Base-by-base conservation (phyloP, 2,888 invertebrate species). In the Netelia melanura region DNA sequence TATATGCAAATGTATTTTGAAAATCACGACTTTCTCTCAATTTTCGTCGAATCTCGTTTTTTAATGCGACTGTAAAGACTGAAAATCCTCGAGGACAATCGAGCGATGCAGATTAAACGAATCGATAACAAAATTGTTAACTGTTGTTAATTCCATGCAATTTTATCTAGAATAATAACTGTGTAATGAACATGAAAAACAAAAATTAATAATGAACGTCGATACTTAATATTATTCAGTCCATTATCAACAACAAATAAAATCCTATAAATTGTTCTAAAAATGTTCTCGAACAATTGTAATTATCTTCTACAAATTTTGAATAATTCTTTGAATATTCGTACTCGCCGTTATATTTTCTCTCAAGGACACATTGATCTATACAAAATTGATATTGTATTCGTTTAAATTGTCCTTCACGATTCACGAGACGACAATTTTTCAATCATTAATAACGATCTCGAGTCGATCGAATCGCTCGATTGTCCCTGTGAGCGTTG, bases 401-500 rank as follows among this genome's bases (percentile, higher is more conserved):
- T 48, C 10, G 3, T 48, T 48, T 48, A 1, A 48, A 48, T 48
- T 14, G 14, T 48, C 48, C 11, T 48, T 48, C 48, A 3, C 10
- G 48, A 48, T 11, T 11, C 0, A 48, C 14, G 48, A 14, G 14
- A 48, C 10, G 11, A 48, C 10, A 48, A 48, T 14, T 48, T 48
- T 10, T 48, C 48, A 48, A 48, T 14, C 14, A 14, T 48, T 14
- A 48, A 14, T 3, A 48, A 11, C 14, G 11, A 48, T 70, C 61
- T 75, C 71, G 75, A 78, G 65, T 44, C 54, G 65, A 83, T 62
- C 56, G 48, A 54, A 65, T 58, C 44, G 65, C 76, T 77, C 68
- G 56, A 77, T 74, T 56, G 68, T 76, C 61, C 52, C 72, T 64
- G 64, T 58, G 84, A 70, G 79, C 74, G 48, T 72, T 76, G 30